Conservation (phyloP, 2,888 invertebrate genomes). For the Tenthredo distinguenda region DNA sequence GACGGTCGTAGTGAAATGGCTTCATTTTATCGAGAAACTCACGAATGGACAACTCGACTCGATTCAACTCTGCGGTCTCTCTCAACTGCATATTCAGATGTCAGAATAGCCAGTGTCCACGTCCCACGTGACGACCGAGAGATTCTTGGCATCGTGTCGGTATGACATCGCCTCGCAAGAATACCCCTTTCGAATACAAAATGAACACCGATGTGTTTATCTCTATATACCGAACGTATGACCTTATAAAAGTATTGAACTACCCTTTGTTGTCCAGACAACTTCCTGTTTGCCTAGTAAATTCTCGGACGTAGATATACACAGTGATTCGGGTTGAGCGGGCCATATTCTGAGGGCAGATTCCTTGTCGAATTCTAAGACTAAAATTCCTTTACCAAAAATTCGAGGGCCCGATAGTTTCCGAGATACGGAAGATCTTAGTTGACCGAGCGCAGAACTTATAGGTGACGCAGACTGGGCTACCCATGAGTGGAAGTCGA, state of each 20-base stretch:
- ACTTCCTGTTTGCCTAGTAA: neutral
- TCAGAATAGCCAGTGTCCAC: constrained; percentile 62
- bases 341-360: too few relatives aligned
- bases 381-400: too few relatives aligned
- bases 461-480: too few relatives aligned
- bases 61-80: constrained; percentile 38
- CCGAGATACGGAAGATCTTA: too few relatives aligned
- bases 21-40: constrained; percentile 51
- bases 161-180: constrained; percentile 67
- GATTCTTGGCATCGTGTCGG: constrained; percentile 66
- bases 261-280: constrained; percentile 24
- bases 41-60: neutral
- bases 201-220: constrained; percentile 8
- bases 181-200: constrained; percentile 64
- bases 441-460: too few relatives aligned
- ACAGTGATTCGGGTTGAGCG: too few relatives aligned
- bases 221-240: neutral
- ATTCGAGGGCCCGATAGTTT: too few relatives aligned
- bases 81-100: constrained; percentile 61
- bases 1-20: neutral
- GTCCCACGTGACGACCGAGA: constrained; percentile 61
- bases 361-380: too few relatives aligned
- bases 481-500: too few relatives aligned
- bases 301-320: constrained; percentile 35
- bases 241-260: too few relatives aligned